phyloP scores from a whole-genome alignment of 2,113 vertebrate genomes.

The Hyperopisus bebe region DNA sequence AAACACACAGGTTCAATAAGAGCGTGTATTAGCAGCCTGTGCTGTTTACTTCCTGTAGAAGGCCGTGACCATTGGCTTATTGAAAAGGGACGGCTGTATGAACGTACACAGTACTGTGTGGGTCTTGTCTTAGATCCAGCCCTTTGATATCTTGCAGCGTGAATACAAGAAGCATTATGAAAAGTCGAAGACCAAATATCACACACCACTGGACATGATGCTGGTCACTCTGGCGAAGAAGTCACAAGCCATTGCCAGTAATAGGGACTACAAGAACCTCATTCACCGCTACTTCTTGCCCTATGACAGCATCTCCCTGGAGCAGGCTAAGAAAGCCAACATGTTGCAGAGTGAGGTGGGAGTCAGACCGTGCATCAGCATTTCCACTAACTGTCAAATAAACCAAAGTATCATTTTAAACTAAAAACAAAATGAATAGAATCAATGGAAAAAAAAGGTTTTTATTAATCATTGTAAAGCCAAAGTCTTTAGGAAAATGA shows the following conservation, averaged over 20 bases:
- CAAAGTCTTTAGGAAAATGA: background rate
- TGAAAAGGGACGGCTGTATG: background rate
- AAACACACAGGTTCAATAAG: background rate
- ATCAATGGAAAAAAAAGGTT: background rate
- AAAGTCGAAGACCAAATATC: conserved; percentile 77
- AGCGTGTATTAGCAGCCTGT: background rate
- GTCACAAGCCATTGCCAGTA: conserved; percentile 72
- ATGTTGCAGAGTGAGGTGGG: conserved; percentile 78
- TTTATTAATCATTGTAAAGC: background rate
- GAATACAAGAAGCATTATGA: conserved; percentile 86
- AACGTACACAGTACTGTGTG: background rate
- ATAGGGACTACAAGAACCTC: conserved; percentile 66
- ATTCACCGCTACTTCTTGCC: conserved; percentile 67
- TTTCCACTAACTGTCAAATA: background rate
- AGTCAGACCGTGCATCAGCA: background rate
- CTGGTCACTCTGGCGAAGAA: conserved; percentile 78
- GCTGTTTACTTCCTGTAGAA: background rate
- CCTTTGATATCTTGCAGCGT: conserved; percentile 50
- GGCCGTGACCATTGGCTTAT: background rate
- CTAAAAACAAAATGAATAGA: background rate
- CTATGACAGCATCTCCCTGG: conserved; percentile 65
- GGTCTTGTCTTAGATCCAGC: background rate
- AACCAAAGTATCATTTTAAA: background rate
- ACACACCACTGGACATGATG: conserved; percentile 80
- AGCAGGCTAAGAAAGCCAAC: conserved; percentile 75